Base-by-base conservation (phyloP, 2,888 invertebrate species). In the Dioctria rufipes region DNA sequence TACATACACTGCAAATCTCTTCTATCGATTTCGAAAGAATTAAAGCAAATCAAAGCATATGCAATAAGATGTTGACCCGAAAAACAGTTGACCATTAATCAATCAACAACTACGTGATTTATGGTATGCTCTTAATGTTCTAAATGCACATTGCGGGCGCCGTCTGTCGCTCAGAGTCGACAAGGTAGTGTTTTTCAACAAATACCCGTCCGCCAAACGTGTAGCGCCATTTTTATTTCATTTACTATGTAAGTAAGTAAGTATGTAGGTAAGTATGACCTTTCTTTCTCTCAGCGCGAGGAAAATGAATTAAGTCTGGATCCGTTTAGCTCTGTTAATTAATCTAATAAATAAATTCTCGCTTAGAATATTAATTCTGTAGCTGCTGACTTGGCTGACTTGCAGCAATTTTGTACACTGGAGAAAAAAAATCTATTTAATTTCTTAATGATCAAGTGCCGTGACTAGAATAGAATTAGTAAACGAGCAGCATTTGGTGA, bases 61-160 rank as follows among this genome's bases (percentile, higher is more conserved):
- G 46, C 49, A 69, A 46, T n/a, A 67, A 67, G 69, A 69, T 46
- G 11, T 69, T 69, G 69, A 69, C 51, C 69, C 51, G 51, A 69
- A 69, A 67, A 66, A 51, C 25, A 39, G n/a, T n/a, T 51, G 51
- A 51, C 39, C 69, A 69, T 69, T 69, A 69, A 69, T 69, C 69
- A 69, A 69, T 69, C 69, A 43, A 39, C 69, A 37, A 39, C 69
- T 51, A 69, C 25, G 69, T 51, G 69, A 69, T 69, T 69, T 69
- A 69, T 69, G 51, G 25, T 25, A 25, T 25, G 25, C 25, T 37
- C 37, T 11, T 37, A 69, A 51, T 69, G 49, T 69, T 51, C 37
- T 39, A 37, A 69, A 69, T 69, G 49, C 51, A 69, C 46, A 42
- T 42, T 40, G 65, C 65, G 39, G n/a, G 65, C 42, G 65, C 40